phyloP scores from a whole-genome alignment of 2,113 vertebrate genomes.

The Eolophus roseicapilla region DNA sequence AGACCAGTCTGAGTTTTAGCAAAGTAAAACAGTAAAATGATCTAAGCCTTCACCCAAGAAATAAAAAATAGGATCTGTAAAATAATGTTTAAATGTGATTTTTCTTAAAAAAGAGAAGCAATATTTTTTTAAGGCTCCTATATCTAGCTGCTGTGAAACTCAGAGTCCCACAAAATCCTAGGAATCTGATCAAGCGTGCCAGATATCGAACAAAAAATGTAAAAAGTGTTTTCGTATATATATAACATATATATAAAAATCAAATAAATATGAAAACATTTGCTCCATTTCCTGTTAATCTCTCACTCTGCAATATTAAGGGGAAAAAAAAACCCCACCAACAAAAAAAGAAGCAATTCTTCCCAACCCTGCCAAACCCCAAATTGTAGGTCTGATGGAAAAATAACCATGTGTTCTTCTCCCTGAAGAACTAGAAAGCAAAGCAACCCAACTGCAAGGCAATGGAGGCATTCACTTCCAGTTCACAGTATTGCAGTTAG shows the following conservation, averaged over 20 bases:
- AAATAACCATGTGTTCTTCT: constrained; percentile 30
- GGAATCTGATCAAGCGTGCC: constrained; percentile 67
- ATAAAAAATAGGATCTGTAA: constrained; percentile 17
- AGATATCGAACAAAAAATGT: constrained; percentile 68
- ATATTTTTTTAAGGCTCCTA: constrained; percentile 68
- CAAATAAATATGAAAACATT: constrained; percentile 64
- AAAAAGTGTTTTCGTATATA: constrained; percentile 39
- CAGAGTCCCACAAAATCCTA: constrained; percentile 58
- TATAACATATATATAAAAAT: constrained; percentile 37
- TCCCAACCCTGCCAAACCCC: neutral
- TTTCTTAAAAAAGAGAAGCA: constrained; percentile 47
- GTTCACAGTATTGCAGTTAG: constrained; percentile 89
- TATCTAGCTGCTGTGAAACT: constrained; percentile 64
- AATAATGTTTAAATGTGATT: constrained; percentile 49
- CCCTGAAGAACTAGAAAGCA: constrained; percentile 69
- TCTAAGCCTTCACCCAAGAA: neutral
- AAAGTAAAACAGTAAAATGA: constrained; percentile 44
- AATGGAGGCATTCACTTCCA: constrained; percentile 80
- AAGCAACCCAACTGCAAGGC: constrained; percentile 80
- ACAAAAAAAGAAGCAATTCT: neutral
- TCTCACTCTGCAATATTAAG: constrained; percentile 39
- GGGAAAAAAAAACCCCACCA: neutral
- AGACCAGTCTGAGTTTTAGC: constrained; percentile 14
- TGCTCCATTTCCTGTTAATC: constrained; percentile 42
- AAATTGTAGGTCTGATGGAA: constrained; percentile 27